Evolutionary conservation across 1,140 invertebrate genomes (phyloP), one percentile per base, ranked within the genome.

Genomic region (Mizuhopecten yessoensis): DNA sequence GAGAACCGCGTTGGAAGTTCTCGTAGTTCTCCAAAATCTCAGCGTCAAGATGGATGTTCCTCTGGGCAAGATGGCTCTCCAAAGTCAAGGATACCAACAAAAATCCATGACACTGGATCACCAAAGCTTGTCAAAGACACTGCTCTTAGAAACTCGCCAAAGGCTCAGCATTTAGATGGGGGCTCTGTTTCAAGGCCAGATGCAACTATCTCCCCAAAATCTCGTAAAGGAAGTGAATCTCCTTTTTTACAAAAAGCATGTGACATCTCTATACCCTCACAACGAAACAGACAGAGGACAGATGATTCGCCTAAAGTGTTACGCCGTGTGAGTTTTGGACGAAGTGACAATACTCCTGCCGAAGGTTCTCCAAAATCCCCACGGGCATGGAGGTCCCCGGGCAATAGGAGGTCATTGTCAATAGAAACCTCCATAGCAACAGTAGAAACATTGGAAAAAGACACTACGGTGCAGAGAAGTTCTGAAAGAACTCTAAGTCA

Each of bases 301-400:
- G 57, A 75, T 1, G 57, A 89, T 49, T 94, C 93, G 57, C 92
- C 92, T n/a, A 93, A 93, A 92, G 36, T 92, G 33, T 34, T 87
- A 33, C 29, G 33, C 17, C 87, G 88, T 86, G 89, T 88, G 34
- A 88, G 91, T 90, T 90, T 88, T 88, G 34, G 87, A 86, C 86
- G 49, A 36, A 89, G 90, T 90, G 91, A 92, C 29, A 75, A 75
- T 75, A 75, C 57, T 75, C 57, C 57, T 17, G 15, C 57, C 7
- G 87, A 87, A 10, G 87, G 87, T 87, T 87, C 87, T 36, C 87
- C 87, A 87, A 34, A 87, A 34, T 87, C 87, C n/a, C 87, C 87
- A 11, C 34, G 87, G 29, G 34, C 34, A n/a, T 29, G 39, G 39
- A 42, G 34, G 34, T 87, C 87, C 23, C 34, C 87, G 34, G 87